Conservation (phyloP, 2,797 vertebrate species). For the Melanotaenia parkinsoni region DNA sequence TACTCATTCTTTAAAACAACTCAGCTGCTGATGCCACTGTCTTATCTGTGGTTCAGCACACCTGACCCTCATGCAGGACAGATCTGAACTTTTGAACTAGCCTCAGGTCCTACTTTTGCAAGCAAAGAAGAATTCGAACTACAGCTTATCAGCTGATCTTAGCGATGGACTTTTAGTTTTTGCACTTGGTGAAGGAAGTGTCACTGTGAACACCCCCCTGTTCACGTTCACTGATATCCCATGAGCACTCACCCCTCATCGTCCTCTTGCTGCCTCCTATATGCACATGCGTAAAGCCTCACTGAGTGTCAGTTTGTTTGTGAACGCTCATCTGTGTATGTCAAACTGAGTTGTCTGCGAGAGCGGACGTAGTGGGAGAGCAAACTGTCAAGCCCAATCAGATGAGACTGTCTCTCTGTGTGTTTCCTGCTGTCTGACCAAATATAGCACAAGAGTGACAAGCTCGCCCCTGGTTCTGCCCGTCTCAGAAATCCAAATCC, state of each 20-base stretch:
- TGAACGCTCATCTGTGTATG: constrained; percentile 58
- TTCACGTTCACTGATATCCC: constrained; percentile 64
- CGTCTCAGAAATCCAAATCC: constrained; percentile 68
- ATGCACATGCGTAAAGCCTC: constrained; percentile 21
- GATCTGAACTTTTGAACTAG: constrained; percentile 20
- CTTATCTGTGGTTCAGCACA: constrained; percentile 28
- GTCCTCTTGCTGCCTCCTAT: constrained; percentile 19
- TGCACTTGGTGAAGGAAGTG: constrained; percentile 24
- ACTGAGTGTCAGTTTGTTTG: constrained; percentile 50
- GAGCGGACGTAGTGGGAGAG: constrained; percentile 57
- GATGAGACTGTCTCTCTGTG: constrained; percentile 58
- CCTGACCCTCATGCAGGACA: constrained; percentile 18
- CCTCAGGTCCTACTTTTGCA: neutral
- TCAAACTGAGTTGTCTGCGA: constrained; percentile 48
- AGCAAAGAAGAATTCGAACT: neutral
- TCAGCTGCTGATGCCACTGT: constrained; percentile 17
- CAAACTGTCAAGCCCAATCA: constrained; percentile 78
- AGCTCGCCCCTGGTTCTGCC: constrained; percentile 59
- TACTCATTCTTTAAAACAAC: constrained; percentile 43
- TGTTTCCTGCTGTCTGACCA: constrained; percentile 74
- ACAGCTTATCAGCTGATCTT: neutral
- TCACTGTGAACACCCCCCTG: constrained; percentile 45
- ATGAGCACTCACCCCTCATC: constrained; percentile 57
- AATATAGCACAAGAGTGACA: constrained; percentile 78
- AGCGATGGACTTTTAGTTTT: neutral